A percentile compares a stretch with the other conserved stretches of the same genome.
phyloP scores from a whole-genome alignment of 2,113 vertebrate species.

The Corvus moneduloides region DNA sequence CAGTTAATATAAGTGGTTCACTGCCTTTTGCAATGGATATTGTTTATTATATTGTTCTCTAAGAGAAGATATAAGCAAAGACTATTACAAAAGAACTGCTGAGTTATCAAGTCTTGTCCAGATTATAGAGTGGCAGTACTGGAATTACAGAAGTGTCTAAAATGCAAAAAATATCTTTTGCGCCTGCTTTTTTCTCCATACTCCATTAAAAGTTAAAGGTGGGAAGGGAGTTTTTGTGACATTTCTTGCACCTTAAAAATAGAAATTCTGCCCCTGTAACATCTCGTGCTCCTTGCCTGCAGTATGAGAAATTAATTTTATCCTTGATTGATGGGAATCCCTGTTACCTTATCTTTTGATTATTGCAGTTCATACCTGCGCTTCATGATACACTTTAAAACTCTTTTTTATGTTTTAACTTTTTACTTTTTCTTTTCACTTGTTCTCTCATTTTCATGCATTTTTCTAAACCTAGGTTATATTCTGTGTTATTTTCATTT shows the following conservation, averaged over 20 bases:
- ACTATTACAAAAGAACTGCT: not conserved
- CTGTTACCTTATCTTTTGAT: not conserved
- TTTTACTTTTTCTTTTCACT: not conserved
- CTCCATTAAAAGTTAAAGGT: not conserved
- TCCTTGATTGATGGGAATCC: not conserved
- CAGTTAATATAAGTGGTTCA: not conserved
- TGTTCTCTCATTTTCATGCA: not conserved
- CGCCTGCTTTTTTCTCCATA: not conserved
- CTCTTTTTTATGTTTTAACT: not conserved
- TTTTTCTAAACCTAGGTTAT: not conserved
- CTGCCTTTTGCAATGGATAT: not conserved
- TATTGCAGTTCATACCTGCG: not conserved
- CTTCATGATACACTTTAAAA: not conserved
- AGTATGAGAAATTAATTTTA: not conserved
- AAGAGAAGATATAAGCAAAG: not conserved
- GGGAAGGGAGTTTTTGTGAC: not conserved
- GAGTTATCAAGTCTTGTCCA: not conserved
- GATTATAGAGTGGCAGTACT: not conserved
- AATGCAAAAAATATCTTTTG: not conserved
- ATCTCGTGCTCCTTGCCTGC: accelerated
- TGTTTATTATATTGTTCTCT: not conserved
- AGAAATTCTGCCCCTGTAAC: not conserved
- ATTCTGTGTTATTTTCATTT: not conserved
- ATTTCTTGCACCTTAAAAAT: not conserved
- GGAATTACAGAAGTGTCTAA: not conserved